Conservation (phyloP, 2,888 invertebrate genomes). For the Tinea pellionella region DNA sequence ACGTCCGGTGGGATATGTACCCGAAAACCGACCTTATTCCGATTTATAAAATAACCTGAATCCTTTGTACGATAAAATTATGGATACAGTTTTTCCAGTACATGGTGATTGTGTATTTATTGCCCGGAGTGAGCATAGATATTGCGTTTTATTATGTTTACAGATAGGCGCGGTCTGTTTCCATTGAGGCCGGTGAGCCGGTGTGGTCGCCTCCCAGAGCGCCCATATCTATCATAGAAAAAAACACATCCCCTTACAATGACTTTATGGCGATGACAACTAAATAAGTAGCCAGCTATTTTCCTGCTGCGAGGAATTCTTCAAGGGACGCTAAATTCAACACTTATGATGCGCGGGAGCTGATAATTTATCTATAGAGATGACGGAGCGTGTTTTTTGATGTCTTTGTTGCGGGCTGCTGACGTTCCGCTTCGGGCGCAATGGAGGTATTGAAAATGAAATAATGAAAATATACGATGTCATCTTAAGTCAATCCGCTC, state of each 20-base stretch:
- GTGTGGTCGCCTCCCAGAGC: constrained; percentile 62
- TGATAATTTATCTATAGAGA: constrained; percentile 47
- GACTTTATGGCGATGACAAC: constrained; percentile 53
- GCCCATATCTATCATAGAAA: constrained; percentile 31
- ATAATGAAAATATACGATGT: constrained; percentile 47
- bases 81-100: constrained; percentile 38
- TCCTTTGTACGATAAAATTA: background rate
- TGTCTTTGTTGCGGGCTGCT: background rate
- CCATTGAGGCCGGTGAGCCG: constrained; percentile 31
- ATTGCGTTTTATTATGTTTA: constrained; percentile 65
- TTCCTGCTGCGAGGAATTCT: constrained; percentile 32
- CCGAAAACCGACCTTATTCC: constrained; percentile 22
- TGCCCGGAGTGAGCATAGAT: constrained; percentile 57
- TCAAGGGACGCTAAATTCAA: constrained; percentile 55
- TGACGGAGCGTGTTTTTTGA: constrained; percentile 40
- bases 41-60: background rate
- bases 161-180: constrained; percentile 43
- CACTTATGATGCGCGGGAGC: constrained; percentile 38
- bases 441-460: constrained; percentile 14
- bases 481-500: constrained; percentile 50
- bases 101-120: constrained; percentile 59
- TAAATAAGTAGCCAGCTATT: constrained; percentile 41
- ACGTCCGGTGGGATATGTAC: constrained; percentile 9
- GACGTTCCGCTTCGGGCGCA: constrained; percentile 19
- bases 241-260: constrained; percentile 39